Base-by-base conservation (phyloP, 2,113 vertebrate species). In the Hemibagrus wyckioides region DNA sequence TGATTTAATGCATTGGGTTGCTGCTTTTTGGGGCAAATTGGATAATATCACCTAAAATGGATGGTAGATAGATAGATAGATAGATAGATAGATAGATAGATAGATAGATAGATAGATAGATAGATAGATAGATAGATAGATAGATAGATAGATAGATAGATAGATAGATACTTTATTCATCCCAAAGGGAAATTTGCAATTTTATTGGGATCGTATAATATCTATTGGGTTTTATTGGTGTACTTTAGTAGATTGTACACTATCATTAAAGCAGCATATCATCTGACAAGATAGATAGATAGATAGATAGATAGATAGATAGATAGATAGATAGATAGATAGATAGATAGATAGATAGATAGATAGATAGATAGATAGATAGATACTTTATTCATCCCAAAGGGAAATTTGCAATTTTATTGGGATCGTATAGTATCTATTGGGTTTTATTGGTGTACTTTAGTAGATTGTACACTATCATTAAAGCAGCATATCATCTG, bases 301-400 rank as follows among this genome's bases (percentile, higher is more conserved):
- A 30, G 75, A n/a, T n/a, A n/a, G n/a, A n/a, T n/a, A n/a, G n/a
- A n/a, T n/a, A n/a, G n/a, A n/a, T n/a, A 13, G n/a, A n/a, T 21
- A 44, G 15, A 1, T 8, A 57, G 84, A 63, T 2, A 71, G 7
- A 56, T 1, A 50, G 36, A 73, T 10, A 59, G 79, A 71, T 36
- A 73, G 85, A 59, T 6, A 50, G 33, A 76, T 36, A 33, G 65
- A 39, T 21, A 73, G n/a, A 44, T 28, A 13, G 80, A 44, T 54
- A 28, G 44, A 54, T 80, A n/a, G 59, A 25, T 41, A 83, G 71
- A 76, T 76, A 28, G 71, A 76, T 76, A 28, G 71, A 79, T 79
- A 10, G 76, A 77, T 77, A n/a, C n/a, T n/a, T n/a, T n/a, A n/a
- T n/a, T n/a, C n/a, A n/a, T n/a, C n/a, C n/a, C n/a, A n/a, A n/a